phyloP scores from a whole-genome alignment of 2,888 invertebrate genomes.

The Stictocephala bisonia region DNA sequence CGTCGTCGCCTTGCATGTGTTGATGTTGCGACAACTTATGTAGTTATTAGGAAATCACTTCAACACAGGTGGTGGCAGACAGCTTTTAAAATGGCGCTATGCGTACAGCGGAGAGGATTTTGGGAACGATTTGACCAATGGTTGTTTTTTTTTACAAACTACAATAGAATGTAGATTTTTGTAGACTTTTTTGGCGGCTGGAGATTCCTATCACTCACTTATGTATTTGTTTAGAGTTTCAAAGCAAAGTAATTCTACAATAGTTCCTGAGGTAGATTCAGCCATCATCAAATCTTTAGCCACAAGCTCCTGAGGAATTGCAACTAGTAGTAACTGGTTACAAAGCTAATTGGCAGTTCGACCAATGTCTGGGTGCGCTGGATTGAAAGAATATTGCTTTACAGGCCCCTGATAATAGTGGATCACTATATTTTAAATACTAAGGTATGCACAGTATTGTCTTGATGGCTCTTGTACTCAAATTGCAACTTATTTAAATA shows the following conservation, averaged over 20 bases:
- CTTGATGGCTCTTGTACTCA: slow-evolving; percentile 8
- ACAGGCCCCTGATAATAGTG: slow-evolving; percentile 11
- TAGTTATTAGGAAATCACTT: neutral
- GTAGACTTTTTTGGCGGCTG: slow-evolving; percentile 3
- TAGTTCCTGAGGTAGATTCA: slow-evolving; percentile 20
- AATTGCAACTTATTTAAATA: neutral
- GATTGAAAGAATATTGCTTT: slow-evolving; percentile 11
- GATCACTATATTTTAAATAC: neutral
- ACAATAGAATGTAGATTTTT: neutral
- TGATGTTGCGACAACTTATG: neutral
- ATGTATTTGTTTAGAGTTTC: slow-evolving; percentile 22
- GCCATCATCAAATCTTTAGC: neutral
- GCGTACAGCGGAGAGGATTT: slow-evolving; percentile 4
- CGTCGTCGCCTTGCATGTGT: neutral
- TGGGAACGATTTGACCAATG: neutral
- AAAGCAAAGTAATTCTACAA: slow-evolving; percentile 7
- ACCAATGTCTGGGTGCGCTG: slow-evolving; percentile 12
- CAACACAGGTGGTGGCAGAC: slow-evolving; percentile 22
- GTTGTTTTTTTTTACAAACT: neutral
- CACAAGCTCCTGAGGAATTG: slow-evolving; percentile 11
- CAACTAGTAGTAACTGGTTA: slow-evolving; percentile 4
- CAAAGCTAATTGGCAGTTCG: slow-evolving; percentile 10
- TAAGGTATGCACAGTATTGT: slow-evolving; percentile 9
- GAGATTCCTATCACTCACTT: slow-evolving; percentile 6
- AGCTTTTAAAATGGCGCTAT: neutral